These are phyloP conservation scores for Halcyon smyrnensis DNA, from an alignment of 2,797 vertebrate species.

Conservation along the genomic window DNA sequence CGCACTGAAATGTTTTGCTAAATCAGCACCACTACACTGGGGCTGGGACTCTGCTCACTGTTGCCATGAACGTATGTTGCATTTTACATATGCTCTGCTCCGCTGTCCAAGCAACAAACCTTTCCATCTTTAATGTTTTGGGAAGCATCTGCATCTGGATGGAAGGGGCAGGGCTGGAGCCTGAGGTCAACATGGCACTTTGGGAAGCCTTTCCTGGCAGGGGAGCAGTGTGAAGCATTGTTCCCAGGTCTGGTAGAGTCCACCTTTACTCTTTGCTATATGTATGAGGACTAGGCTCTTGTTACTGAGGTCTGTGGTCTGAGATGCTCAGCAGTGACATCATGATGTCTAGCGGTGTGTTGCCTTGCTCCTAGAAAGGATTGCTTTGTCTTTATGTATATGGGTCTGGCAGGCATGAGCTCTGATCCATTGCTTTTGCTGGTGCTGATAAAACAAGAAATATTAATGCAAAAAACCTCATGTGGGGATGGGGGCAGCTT, in stretches of 20 bases:
- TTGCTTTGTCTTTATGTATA: neutral
- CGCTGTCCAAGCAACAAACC: conserved; percentile 13
- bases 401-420: neutral
- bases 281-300: fast-evolving
- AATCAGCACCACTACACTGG: neutral
- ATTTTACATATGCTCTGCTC: neutral
- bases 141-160: conserved; percentile 21
- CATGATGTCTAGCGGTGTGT: neutral
- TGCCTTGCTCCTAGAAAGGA: neutral
- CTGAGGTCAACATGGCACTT: neutral
- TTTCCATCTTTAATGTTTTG: conserved; percentile 14
- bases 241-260: neutral
- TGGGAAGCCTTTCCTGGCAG: neutral
- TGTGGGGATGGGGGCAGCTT: neutral
- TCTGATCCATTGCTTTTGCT: neutral
- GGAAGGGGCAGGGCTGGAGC: neutral
- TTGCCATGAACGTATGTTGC: conserved; percentile 16
- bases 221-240: neutral
- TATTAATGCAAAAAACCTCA: neutral
- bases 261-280: neutral
- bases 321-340: neutral
- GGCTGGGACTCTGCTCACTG: neutral
- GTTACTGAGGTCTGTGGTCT: neutral
- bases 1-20: neutral
- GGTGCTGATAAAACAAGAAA: neutral